phyloP scores from a whole-genome alignment of 2,113 vertebrate species.

The Platysternon megacephalum region DNA sequence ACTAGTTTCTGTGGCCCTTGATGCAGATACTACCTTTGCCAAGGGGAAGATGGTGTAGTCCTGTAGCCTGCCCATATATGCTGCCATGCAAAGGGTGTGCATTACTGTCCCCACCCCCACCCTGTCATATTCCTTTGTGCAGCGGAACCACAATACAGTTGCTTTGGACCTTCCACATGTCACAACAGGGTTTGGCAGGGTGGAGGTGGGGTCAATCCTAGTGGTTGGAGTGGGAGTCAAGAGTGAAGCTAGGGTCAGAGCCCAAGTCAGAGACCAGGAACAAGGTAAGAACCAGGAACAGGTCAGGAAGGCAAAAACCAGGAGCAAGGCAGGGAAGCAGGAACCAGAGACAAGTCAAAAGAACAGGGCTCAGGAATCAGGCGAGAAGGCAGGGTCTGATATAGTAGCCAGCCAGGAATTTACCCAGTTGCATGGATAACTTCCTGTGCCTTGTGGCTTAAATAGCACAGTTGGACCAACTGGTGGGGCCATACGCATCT shows the following conservation, averaged over 20 bases:
- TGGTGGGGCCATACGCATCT: background rate
- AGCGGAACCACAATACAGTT: background rate
- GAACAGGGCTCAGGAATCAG: too few species aligned
- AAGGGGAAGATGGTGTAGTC: background rate
- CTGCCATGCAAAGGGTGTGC: background rate
- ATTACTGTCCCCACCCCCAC: too few species aligned
- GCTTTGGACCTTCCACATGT: background rate
- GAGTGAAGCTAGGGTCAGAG: too few species aligned
- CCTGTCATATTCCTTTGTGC: too few species aligned
- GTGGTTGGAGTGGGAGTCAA: background rate
- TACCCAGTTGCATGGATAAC: background rate
- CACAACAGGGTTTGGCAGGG: fast-evolving
- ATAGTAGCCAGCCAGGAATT: too few species aligned
- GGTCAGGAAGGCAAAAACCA: background rate
- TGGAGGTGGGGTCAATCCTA: background rate
- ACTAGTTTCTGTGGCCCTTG: background rate
- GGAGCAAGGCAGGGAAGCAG: background rate
- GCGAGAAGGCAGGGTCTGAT: too few species aligned
- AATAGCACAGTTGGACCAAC: background rate
- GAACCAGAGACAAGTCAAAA: background rate
- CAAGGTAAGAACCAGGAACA: background rate
- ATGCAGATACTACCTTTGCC: background rate
- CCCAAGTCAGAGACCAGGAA: background rate
- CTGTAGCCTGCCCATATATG: background rate
- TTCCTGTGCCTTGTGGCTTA: background rate